Conservation (phyloP, 2,888 invertebrate genomes). For the Aquatica leii region DNA sequence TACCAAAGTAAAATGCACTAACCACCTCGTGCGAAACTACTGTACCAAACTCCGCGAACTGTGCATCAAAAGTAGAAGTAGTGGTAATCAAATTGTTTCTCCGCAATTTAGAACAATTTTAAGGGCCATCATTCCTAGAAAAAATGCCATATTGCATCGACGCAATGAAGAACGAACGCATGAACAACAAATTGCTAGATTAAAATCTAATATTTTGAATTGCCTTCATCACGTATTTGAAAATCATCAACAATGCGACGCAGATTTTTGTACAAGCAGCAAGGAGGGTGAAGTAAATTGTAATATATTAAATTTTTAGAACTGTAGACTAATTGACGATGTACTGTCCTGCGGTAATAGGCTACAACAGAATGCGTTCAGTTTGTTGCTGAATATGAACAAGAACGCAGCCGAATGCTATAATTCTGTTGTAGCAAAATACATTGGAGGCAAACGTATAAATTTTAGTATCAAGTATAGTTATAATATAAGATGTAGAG, state of each 20-base stretch:
- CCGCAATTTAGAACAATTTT: neutral
- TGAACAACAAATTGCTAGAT: neutral
- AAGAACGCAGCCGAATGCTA: too few species aligned
- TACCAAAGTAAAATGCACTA: neutral
- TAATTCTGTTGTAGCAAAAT: too few species aligned
- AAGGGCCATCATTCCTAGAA: neutral
- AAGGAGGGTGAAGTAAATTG: too few species aligned
- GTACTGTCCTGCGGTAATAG: too few species aligned
- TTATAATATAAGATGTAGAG: slow-evolving; percentile 3
- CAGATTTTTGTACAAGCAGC: neutral
- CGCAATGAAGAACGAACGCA: neutral
- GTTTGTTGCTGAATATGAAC: too few species aligned
- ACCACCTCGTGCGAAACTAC: slow-evolving; percentile 1
- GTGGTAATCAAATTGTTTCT: neutral
- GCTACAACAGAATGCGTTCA: too few species aligned
- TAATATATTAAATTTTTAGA: too few species aligned
- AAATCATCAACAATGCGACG: neutral
- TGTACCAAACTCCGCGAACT: neutral
- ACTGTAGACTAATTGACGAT: neutral
- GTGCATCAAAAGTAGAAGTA: neutral
- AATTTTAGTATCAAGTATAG: too few species aligned
- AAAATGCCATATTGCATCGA: neutral
- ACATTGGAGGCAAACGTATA: too few species aligned
- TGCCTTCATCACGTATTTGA: too few species aligned
- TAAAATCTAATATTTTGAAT: too few species aligned